Evolutionary conservation across 2,888 invertebrate genomes (phyloP).

Genomic region (Leucophora obtusa): DNA sequence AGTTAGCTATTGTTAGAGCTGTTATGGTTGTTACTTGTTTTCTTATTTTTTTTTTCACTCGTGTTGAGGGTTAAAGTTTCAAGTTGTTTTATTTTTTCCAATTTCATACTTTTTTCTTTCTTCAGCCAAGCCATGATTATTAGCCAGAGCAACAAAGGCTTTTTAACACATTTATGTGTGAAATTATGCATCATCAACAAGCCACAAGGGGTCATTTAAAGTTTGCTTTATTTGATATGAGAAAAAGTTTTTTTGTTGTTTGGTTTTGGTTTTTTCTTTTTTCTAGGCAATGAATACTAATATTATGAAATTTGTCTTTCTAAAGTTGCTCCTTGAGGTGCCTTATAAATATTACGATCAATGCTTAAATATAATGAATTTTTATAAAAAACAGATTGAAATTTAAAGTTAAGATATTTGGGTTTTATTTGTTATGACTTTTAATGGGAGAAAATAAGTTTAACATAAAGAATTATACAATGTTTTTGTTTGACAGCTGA

Average conservation of each 20-base stretch:
- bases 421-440: too few species aligned
- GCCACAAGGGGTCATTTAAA: conserved; percentile 71
- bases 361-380: background rate
- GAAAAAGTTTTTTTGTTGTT: conserved; percentile 25
- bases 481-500: too few species aligned
- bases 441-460: too few species aligned
- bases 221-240: conserved; percentile 63
- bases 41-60: conserved; percentile 6
- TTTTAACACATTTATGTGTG: conserved; percentile 63
- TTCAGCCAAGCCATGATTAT: conserved; percentile 52
- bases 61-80: conserved; percentile 51
- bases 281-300: conserved; percentile 30
- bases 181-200: conserved; percentile 65
- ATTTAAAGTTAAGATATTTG: conserved; percentile 6
- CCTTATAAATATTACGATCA: conserved; percentile 19
- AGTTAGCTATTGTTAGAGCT: background rate
- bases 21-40: background rate
- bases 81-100: conserved; percentile 7
- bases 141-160: conserved; percentile 50
- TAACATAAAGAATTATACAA: too few species aligned
- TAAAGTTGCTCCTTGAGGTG: conserved; percentile 58
- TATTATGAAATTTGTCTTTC: conserved; percentile 52
- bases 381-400: conserved; percentile 3
- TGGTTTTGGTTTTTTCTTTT: conserved; percentile 13
- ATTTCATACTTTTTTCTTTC: conserved; percentile 11